phyloP scores from a whole-genome alignment of 2,113 vertebrate species.

The Poicephalus meyeri region DNA sequence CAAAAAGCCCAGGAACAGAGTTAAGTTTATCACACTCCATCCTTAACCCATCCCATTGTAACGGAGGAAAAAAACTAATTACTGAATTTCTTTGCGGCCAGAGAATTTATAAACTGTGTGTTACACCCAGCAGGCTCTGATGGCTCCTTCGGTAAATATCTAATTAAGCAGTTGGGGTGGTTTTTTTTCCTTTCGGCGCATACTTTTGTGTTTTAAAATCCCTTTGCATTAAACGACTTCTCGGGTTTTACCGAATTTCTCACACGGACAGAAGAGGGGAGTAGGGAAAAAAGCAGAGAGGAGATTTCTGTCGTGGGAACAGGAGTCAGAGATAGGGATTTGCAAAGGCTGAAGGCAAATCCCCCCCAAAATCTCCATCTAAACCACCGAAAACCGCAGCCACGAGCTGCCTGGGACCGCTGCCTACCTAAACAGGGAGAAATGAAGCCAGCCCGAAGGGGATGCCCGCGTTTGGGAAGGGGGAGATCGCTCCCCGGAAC shows the following conservation, averaged over 20 bases:
- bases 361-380: background rate
- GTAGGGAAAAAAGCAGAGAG: background rate
- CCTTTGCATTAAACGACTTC: constrained; percentile 15
- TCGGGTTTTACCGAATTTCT: constrained; percentile 30
- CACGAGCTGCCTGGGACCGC: background rate
- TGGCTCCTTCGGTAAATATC: constrained; percentile 59
- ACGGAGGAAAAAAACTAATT: background rate
- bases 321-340: background rate
- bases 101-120: background rate
- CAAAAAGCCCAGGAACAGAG: constrained; percentile 7
- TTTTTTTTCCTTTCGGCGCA: background rate
- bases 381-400: background rate
- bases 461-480: background rate
- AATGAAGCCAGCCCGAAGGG: background rate
- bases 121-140: constrained; percentile 46
- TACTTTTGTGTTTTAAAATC: constrained; percentile 57
- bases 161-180: constrained; percentile 37
- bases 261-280: background rate
- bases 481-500: background rate
- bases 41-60: constrained; percentile 18
- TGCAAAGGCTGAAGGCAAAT: background rate
- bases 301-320: constrained; percentile 24
- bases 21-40: constrained; percentile 16
- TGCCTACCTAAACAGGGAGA: background rate
- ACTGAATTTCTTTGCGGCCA: constrained; percentile 43